A percentile compares a stretch with the other conserved stretches of the same genome.
phyloP scores from a whole-genome alignment of 2,888 invertebrate genomes.

The Trissolcus brochymenae region DNA sequence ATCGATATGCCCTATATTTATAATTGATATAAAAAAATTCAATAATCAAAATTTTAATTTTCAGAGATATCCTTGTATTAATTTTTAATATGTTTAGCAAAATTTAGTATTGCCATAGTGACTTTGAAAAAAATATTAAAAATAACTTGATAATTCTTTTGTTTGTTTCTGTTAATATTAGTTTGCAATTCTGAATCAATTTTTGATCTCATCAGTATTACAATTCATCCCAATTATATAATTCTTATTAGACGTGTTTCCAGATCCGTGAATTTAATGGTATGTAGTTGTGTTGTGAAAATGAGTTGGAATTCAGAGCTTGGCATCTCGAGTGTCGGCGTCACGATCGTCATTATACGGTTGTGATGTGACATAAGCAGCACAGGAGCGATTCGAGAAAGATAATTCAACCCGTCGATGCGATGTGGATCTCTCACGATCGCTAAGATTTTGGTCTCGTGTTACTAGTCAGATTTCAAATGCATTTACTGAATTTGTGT shows the following conservation, averaged over 20 bases:
- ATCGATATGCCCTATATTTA: too few relatives aligned
- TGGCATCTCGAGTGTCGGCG: constrained; percentile 17
- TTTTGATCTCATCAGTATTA: too few relatives aligned
- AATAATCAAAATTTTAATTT: too few relatives aligned
- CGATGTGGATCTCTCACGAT: constrained; percentile 54
- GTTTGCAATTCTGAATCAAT: too few relatives aligned
- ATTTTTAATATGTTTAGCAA: too few relatives aligned
- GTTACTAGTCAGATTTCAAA: constrained; percentile 51
- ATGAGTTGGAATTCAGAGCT: constrained; percentile 23
- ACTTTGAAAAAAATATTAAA: too few relatives aligned
- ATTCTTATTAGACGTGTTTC: constrained; percentile 9
- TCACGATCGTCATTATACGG: constrained; percentile 53
- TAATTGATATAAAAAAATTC: too few relatives aligned
- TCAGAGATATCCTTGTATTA: too few relatives aligned
- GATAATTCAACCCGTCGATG: constrained; percentile 48
- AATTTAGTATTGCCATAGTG: too few relatives aligned
- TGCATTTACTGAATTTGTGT: constrained; percentile 53
- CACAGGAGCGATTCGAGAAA: constrained; percentile 35
- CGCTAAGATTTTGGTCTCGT: constrained; percentile 48
- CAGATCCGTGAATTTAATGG: constrained; percentile 19
- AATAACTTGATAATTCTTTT: too few relatives aligned
- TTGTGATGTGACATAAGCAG: constrained; percentile 41
- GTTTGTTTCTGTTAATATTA: too few relatives aligned
- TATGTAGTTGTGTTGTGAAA: constrained; percentile 27
- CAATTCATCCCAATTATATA: too few relatives aligned